These are phyloP conservation scores for Nipponia nippon DNA, from an alignment of 2,113 vertebrate genomes.

Conservation along the genomic window DNA sequence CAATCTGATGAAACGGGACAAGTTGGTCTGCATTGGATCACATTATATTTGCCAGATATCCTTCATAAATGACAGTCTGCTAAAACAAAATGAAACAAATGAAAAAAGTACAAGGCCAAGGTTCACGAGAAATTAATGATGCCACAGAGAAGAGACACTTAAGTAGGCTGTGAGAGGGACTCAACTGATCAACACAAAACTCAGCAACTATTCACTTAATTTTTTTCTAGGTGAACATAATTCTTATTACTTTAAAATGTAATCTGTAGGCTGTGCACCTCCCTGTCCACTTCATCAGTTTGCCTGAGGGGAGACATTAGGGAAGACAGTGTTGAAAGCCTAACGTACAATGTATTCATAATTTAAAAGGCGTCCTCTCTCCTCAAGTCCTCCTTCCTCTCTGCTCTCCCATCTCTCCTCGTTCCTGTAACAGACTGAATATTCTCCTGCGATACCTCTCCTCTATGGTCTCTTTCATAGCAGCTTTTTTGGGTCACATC, in stretches of 20 bases:
- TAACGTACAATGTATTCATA: accelerated
- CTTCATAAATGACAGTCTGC: background rate
- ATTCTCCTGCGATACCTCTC: background rate
- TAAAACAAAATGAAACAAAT: background rate
- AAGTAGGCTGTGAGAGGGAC: background rate
- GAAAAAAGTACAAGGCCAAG: background rate
- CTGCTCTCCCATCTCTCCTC: background rate
- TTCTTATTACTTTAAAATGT: accelerated
- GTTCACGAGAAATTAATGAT: background rate
- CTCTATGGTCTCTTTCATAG: background rate
- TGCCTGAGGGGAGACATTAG: accelerated
- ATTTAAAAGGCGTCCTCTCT: background rate
- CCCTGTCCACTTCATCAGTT: background rate
- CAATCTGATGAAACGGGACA: background rate
- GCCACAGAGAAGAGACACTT: background rate
- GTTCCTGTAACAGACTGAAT: background rate
- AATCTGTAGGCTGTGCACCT: background rate
- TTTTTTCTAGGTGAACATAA: background rate
- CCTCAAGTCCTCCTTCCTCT: background rate
- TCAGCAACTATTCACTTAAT: accelerated
- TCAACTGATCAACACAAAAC: background rate
- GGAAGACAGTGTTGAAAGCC: background rate
- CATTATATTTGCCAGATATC: background rate
- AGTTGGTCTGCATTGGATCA: background rate
- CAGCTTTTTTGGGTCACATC: background rate